Percentiles rank a stretch among this genome's conserved stretches.
Conservation (phyloP, 2,888 invertebrate genomes). For the Parnassius glacialis region DNA sequence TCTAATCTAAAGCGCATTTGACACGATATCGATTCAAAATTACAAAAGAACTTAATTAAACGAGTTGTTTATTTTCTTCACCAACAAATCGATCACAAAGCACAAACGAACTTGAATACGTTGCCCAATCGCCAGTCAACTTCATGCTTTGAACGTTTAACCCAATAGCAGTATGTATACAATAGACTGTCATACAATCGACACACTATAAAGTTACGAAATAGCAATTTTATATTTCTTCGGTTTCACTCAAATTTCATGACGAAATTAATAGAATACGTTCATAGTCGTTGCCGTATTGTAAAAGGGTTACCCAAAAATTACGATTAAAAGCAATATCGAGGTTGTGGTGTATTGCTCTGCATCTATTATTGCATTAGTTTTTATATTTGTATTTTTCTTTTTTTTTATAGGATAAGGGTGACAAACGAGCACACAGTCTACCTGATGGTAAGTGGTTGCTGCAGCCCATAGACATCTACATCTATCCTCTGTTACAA, state of each 20-base stretch:
- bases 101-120: slow-evolving; percentile 56
- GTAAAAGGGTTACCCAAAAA: slow-evolving; percentile 58
- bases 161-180: slow-evolving; percentile 51
- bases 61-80: slow-evolving; percentile 50
- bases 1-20: not conserved
- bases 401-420: no score
- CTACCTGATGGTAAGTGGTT: no score
- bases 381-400: no score
- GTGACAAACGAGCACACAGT: no score
- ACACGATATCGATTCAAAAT: slow-evolving; percentile 9
- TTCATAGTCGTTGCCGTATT: slow-evolving; percentile 41
- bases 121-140: slow-evolving; percentile 57
- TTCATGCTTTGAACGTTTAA: slow-evolving; percentile 62
- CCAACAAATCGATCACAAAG: slow-evolving; percentile 28
- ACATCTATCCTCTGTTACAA: no score
- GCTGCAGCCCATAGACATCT: no score
- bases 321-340: not conserved
- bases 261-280: slow-evolving; percentile 68
- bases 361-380: no score
- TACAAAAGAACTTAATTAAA: slow-evolving; percentile 25
- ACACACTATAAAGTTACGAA: slow-evolving; percentile 54
- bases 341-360: no score
- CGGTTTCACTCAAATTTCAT: slow-evolving; percentile 72
- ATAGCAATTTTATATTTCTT: slow-evolving; percentile 69
- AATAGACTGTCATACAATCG: slow-evolving; percentile 50